These are phyloP conservation scores for Melanostigma gelatinosum DNA, from an alignment of 2,113 vertebrate genomes.

Conservation along the genomic window DNA sequence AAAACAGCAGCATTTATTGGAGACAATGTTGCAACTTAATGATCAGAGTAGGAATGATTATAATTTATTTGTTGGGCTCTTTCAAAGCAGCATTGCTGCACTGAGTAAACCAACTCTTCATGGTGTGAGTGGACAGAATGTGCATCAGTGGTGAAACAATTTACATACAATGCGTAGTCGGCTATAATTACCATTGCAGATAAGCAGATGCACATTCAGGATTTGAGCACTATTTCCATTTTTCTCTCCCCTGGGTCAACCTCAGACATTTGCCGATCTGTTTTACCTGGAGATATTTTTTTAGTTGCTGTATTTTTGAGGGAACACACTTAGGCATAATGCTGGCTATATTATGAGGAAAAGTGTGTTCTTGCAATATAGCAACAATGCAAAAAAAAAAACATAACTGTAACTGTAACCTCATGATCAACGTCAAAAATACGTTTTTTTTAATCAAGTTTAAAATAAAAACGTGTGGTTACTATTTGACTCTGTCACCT, in stretches of 20 bases:
- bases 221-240: background rate
- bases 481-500: background rate
- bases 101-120: background rate
- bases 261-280: background rate
- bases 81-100: background rate
- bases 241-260: background rate
- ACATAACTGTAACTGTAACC: background rate
- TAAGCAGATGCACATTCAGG: background rate
- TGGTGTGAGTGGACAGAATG: background rate
- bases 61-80: background rate
- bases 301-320: background rate
- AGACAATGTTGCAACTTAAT: background rate
- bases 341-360: background rate
- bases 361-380: background rate
- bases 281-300: background rate
- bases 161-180: background rate
- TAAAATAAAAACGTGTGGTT: slow-evolving; percentile 5
- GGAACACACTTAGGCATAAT: background rate
- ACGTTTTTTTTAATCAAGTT: background rate
- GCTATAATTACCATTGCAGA: slow-evolving; percentile 1
- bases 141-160: background rate
- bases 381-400: background rate
- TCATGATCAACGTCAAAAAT: background rate
- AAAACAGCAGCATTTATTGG: background rate
- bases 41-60: background rate